Evolutionary conservation across 2,113 vertebrate species (phyloP).

Genomic region (Seriola quinqueradiata): DNA sequence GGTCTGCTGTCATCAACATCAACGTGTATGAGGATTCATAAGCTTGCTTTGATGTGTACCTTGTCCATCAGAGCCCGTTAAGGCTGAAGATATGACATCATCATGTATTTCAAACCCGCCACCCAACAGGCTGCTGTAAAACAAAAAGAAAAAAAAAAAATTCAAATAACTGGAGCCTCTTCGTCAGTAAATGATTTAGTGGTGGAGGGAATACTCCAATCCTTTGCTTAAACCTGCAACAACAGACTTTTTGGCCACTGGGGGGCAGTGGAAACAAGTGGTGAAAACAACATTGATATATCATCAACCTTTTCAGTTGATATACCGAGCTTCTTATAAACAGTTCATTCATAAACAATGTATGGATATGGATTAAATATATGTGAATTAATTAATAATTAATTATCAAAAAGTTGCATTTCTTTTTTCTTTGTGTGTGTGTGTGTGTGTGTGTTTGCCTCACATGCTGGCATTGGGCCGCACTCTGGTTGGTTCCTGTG

Average conservation of each 20-base stretch:
- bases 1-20: not conserved
- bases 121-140: conserved; percentile 86
- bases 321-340: not conserved
- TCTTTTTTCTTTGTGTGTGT: not conserved
- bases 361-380: too few relatives aligned
- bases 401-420: too few relatives aligned
- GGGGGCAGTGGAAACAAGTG: not conserved
- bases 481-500: conserved; percentile 80
- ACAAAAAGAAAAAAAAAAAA: conserved; percentile 15
- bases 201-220: not conserved
- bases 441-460: conserved; percentile 55
- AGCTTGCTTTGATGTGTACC: conserved; percentile 45
- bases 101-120: conserved; percentile 86
- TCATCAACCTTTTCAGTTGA: too few relatives aligned
- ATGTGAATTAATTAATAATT: too few relatives aligned
- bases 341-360: not conserved
- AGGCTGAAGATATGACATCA: conserved; percentile 78
- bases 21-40: not conserved
- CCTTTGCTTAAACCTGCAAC: too few relatives aligned
- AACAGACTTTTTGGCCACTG: too few relatives aligned
- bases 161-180: not conserved
- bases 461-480: conserved; percentile 86
- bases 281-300: not conserved
- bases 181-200: not conserved
- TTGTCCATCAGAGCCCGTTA: conserved; percentile 74